These are phyloP conservation scores for Podarcis muralis DNA, from an alignment of 2,113 vertebrate genomes.

Conservation along the genomic window DNA sequence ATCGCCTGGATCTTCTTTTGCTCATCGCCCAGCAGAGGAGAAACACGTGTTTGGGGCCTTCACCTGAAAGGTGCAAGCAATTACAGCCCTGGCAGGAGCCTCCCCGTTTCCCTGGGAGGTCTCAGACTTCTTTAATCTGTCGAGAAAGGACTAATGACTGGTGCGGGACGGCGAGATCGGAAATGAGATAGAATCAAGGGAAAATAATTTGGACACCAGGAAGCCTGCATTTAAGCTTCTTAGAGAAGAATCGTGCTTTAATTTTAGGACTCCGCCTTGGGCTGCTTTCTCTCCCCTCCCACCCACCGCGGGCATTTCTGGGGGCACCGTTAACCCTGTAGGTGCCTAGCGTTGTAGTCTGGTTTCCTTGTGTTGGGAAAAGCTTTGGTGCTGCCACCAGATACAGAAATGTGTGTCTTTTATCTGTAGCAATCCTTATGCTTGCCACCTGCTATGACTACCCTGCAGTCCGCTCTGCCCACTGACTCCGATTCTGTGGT, in stretches of 20 bases:
- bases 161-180: not conserved
- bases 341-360: not conserved
- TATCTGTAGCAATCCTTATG: not conserved
- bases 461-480: not conserved
- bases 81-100: not conserved
- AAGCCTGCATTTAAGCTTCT: not conserved
- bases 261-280: not conserved
- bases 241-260: not conserved
- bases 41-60: conserved; percentile 46
- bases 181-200: not conserved
- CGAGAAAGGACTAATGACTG: conserved; percentile 14
- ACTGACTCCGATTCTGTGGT: not conserved
- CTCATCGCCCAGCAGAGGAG: conserved; percentile 24
- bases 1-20: conserved; percentile 21
- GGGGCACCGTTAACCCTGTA: not conserved
- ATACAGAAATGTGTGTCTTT: no score
- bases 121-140: not conserved
- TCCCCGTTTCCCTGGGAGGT: not conserved
- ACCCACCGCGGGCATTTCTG: not conserved
- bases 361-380: no score
- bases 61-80: conserved; percentile 40
- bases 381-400: not conserved
- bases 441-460: not conserved
- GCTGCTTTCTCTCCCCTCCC: not conserved
- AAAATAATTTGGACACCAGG: conserved; percentile 2